Conservation (phyloP, 2,797 vertebrate species). For the Crypturellus tataupa region DNA sequence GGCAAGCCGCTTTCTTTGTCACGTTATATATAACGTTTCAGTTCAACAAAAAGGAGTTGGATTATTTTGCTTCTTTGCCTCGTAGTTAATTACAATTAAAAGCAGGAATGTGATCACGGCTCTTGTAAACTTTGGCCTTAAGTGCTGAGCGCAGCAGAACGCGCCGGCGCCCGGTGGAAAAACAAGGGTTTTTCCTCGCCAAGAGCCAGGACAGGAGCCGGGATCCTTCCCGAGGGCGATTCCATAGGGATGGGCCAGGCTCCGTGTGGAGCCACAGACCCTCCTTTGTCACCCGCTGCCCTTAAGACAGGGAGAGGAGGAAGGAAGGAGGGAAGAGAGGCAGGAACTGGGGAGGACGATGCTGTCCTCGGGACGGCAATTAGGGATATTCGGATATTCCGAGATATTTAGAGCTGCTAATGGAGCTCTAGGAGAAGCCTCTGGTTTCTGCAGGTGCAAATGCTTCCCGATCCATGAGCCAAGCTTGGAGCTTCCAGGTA, state of each 20-base stretch:
- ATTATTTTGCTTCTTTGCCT: constrained; percentile 62
- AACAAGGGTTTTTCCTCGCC: background rate
- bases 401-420: background rate
- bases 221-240: background rate
- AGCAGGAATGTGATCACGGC: constrained; percentile 50
- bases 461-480: constrained; percentile 5
- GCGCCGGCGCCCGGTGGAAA: constrained; percentile 34
- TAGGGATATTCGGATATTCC: constrained; percentile 62
- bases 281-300: background rate
- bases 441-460: constrained; percentile 5
- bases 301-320: background rate
- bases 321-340: constrained; percentile 30
- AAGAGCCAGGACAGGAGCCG: constrained; percentile 15
- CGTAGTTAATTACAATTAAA: constrained; percentile 67
- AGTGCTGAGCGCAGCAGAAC: constrained; percentile 60
- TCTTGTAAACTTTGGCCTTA: constrained; percentile 60
- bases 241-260: no score
- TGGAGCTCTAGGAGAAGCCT: constrained; percentile 28
- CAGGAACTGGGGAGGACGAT: constrained; percentile 53
- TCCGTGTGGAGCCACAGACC: background rate
- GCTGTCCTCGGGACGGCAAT: constrained; percentile 57
- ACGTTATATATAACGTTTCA: constrained; percentile 44
- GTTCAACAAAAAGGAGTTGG: constrained; percentile 40
- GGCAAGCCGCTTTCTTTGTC: constrained; percentile 59
- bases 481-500: background rate